Evolutionary conservation across 1,140 invertebrate species (phyloP), one percentile per base, ranked within the genome.

Genomic region (Babylonia areolata): DNA sequence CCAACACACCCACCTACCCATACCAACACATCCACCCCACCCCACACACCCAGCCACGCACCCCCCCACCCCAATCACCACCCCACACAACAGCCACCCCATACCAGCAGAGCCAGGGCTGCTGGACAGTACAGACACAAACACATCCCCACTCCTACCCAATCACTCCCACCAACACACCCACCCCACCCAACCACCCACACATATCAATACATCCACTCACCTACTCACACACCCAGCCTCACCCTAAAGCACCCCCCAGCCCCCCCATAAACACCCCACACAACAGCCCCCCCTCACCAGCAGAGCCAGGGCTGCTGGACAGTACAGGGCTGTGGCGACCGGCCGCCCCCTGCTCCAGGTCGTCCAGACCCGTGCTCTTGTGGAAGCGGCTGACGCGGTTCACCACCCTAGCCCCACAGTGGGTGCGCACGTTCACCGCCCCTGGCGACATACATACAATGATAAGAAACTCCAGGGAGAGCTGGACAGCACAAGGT

Each of bases 341-440:
- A 0, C 97, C 97, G 37, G 93, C 97, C 95, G 87, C 95, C 28
- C 90, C 46, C 35, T 91, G 90, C 94, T 93, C 92, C 78, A 94
- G 90, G 42, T 96, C 95, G 88, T 96, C 96, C 58, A 99, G 94
- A 15, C 99, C 99, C 81, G 98, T 98, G 90, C 98, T 99, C 90
- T 97, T 96, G 93, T 99, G 98, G 95, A 99, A 99, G 90, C 98
- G 95, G 88, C 98, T 99, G 89, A 91, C 89, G 90, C 97, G 96
- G 95, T 99, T 99, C 28, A 99, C 98, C 88, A 99, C 98, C 93
- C 98, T 96, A 83, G 97, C 96, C 51, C 97, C 97, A 58, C 97
- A 97, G 94, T 99, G 99, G 15, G 99, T 99, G 86, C 99, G 96
- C 40, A 98, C 96, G 85, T 97, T 97, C 78, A 98, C 96, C 82